phyloP scores from a whole-genome alignment of 2,113 vertebrate species.

The Rhabdomys dilectus region DNA sequence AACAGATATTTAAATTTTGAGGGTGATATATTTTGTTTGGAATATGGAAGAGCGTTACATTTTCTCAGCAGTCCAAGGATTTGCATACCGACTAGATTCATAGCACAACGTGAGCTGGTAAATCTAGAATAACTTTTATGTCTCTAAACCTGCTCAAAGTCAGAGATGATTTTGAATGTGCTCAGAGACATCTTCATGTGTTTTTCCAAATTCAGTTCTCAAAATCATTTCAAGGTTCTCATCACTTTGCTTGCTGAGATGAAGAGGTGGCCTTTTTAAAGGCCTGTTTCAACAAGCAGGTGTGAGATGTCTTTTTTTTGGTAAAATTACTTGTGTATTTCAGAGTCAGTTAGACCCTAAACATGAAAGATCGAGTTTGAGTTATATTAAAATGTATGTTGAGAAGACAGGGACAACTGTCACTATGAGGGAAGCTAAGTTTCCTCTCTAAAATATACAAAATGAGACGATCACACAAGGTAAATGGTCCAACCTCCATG shows the following conservation, averaged over 20 bases:
- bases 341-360: slow-evolving; percentile 42
- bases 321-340: slow-evolving; percentile 72
- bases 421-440: slow-evolving; percentile 19
- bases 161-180: slow-evolving; percentile 58
- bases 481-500: neutral
- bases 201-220: slow-evolving; percentile 64
- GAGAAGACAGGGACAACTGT: slow-evolving; percentile 22
- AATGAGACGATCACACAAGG: neutral
- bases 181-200: neutral
- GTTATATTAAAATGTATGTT: slow-evolving; percentile 23
- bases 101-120: neutral
- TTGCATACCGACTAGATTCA: slow-evolving; percentile 1
- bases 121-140: slow-evolving; percentile 17
- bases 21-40: slow-evolving; percentile 11
- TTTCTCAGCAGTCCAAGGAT: neutral
- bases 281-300: slow-evolving; percentile 67
- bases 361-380: slow-evolving; percentile 56
- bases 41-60: neutral
- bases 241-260: slow-evolving; percentile 68
- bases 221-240: slow-evolving; percentile 70
- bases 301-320: slow-evolving; percentile 74
- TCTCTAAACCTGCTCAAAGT: slow-evolving; percentile 7
- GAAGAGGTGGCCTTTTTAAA: slow-evolving; percentile 38
- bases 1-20: slow-evolving; percentile 6
- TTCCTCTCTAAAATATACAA: slow-evolving; percentile 8